Conservation (phyloP, 2,888 invertebrate genomes). For the Sarcophaga subvicina region DNA sequence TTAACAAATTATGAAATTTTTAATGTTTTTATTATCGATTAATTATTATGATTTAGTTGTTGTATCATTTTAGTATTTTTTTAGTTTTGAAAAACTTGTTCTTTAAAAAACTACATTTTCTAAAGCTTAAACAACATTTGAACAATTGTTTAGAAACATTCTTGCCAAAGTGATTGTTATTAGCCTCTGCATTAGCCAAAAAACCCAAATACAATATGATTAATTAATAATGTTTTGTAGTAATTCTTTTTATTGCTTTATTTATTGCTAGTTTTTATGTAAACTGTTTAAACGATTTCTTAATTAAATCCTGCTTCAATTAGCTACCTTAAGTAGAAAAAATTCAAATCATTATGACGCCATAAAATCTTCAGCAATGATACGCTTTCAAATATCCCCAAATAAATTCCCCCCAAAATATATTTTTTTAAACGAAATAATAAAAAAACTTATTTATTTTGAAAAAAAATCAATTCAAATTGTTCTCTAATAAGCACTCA, state of each 20-base stretch:
- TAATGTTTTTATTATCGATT: not conserved
- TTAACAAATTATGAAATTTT: constrained; percentile 9
- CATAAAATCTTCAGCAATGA: not conserved
- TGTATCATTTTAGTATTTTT: not conserved
- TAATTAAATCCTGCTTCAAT: constrained; percentile 19
- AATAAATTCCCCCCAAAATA: too few relatives aligned
- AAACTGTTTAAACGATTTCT: constrained; percentile 16
- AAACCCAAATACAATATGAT: constrained; percentile 20
- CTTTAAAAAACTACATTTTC: not conserved
- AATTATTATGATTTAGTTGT: constrained; percentile 17
- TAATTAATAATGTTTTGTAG: constrained; percentile 29
- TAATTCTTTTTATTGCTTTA: too few relatives aligned
- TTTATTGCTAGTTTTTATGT: not conserved
- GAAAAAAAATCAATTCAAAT: too few relatives aligned
- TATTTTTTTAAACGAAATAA: too few relatives aligned
- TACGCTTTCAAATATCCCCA: not conserved
- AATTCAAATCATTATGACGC: not conserved
- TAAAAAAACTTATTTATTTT: not conserved
- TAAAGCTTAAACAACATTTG: not conserved
- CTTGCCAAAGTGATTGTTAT: constrained; percentile 26
- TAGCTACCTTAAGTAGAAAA: not conserved
- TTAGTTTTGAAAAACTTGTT: not conserved
- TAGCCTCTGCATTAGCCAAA: not conserved
- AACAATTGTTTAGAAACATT: not conserved
- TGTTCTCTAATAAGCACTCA: not conserved